phyloP scores from a whole-genome alignment of 2,113 vertebrate species.

The Nansenia antarctica region DNA sequence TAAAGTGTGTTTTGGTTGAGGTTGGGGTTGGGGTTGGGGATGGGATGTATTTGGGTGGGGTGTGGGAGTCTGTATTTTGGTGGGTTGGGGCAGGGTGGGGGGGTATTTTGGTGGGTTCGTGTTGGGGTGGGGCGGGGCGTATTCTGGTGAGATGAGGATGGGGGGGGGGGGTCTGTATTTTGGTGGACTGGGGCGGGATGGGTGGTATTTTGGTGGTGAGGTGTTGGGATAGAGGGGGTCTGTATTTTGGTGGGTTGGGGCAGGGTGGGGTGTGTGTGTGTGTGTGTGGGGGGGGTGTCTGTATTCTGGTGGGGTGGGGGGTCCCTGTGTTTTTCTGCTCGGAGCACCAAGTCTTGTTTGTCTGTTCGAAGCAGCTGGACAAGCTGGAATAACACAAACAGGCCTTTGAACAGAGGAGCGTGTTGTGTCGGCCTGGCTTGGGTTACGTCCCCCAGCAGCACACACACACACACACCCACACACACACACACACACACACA shows the following conservation, averaged over 20 bases:
- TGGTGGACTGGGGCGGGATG: too few species aligned
- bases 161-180: slow-evolving; percentile 69
- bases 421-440: slow-evolving; percentile 67
- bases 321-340: slow-evolving; percentile 69
- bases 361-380: slow-evolving; percentile 77
- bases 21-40: too few species aligned
- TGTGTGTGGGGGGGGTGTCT: slow-evolving; percentile 37
- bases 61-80: too few species aligned
- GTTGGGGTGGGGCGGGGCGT: slow-evolving; percentile 46
- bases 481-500: slow-evolving; percentile 23
- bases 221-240: too few species aligned
- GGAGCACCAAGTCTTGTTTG: slow-evolving; percentile 75
- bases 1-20: too few species aligned
- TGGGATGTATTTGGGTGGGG: too few species aligned
- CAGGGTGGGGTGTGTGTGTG: too few species aligned
- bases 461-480: slow-evolving; percentile 15
- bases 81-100: too few species aligned
- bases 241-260: too few species aligned
- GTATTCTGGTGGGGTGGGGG: slow-evolving; percentile 61
- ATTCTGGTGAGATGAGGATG: slow-evolving; percentile 56
- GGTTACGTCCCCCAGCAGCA: slow-evolving; percentile 65
- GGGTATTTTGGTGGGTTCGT: too few species aligned
- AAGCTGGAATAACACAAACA: slow-evolving; percentile 82
- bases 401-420: slow-evolving; percentile 75
- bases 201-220: too few species aligned